Evolutionary conservation across 2,888 invertebrate genomes (phyloP).

Genomic region (Dicyrtoma fusca): DNA sequence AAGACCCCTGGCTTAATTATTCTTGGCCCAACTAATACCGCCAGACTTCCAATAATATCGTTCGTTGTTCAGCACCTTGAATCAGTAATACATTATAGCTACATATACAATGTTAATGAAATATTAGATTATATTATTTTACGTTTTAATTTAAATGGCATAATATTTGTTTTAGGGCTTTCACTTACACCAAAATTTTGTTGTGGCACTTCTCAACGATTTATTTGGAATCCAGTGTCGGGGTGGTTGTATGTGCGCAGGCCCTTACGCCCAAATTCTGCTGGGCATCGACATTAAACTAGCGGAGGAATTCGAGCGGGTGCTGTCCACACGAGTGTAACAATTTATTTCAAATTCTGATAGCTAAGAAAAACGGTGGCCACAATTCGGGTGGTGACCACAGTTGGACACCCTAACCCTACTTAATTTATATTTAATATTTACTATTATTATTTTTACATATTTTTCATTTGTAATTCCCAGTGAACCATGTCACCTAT

Average conservation of each 20-base stretch:
- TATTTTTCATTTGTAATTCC: neutral
- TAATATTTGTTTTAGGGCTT: slow-evolving; percentile 58
- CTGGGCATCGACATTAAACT: slow-evolving; percentile 79
- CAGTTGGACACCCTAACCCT: too few species aligned
- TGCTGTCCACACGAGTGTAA: slow-evolving; percentile 61
- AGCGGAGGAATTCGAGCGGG: slow-evolving; percentile 74
- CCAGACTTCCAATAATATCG: slow-evolving; percentile 48
- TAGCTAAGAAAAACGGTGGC: slow-evolving; percentile 9
- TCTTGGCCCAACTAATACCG: slow-evolving; percentile 29
- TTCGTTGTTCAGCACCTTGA: slow-evolving; percentile 44
- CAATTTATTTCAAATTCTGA: too few species aligned
- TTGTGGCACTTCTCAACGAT: slow-evolving; percentile 83
- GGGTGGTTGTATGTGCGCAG: slow-evolving; percentile 69
- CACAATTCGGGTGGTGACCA: neutral
- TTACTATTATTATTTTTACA: too few species aligned
- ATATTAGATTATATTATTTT: neutral
- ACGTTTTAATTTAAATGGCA: neutral
- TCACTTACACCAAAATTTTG: slow-evolving; percentile 87
- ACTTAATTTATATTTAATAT: too few species aligned
- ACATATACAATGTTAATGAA: neutral
- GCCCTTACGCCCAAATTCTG: slow-evolving; percentile 77
- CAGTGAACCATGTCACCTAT: neutral
- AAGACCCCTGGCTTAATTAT: slow-evolving; percentile 40
- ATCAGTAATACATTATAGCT: slow-evolving; percentile 30
- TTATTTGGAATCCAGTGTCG: slow-evolving; percentile 79